Percentiles rank a stretch among this genome's conserved stretches.
Evolutionary conservation across 2,113 vertebrate species (phyloP).

Genomic region (Pristiophorus japonicus): DNA sequence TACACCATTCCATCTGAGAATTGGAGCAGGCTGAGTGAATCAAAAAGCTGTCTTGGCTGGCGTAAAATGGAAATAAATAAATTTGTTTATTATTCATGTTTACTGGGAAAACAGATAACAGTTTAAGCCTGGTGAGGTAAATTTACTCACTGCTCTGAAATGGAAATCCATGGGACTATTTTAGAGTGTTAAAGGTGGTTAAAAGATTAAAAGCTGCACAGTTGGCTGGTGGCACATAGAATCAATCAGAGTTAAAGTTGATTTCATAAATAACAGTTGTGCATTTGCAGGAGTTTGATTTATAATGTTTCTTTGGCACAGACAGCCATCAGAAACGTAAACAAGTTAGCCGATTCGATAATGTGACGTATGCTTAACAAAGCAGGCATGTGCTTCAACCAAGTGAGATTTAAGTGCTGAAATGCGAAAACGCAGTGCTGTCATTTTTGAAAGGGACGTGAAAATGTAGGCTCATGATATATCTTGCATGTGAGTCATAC

Average conservation of each 20-base stretch:
- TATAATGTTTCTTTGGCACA: constrained; percentile 39
- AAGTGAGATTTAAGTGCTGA: neutral
- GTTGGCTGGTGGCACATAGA: constrained; percentile 46
- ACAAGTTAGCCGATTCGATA: constrained; percentile 45
- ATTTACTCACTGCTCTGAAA: constrained; percentile 34
- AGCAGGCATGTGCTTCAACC: neutral
- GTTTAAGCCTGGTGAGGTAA: constrained; percentile 30
- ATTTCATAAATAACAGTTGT: constrained; percentile 50
- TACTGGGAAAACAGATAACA: constrained; percentile 39
- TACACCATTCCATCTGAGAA: constrained; percentile 48
- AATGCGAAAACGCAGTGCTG: neutral
- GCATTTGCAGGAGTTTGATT: constrained; percentile 42
- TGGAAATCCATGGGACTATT: constrained; percentile 49
- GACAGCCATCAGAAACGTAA: constrained; percentile 41
- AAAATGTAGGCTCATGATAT: neutral
- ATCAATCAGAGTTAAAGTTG: constrained; percentile 54
- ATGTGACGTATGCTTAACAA: neutral
- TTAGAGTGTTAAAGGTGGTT: constrained; percentile 47
- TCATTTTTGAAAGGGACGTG: neutral
- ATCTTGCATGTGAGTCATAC: no score
- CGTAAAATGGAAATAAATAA: neutral
- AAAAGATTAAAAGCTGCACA: constrained; percentile 51
- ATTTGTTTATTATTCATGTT: constrained; percentile 40
- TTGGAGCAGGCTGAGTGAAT: constrained; percentile 30
- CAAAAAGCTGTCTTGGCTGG: constrained; percentile 20